Evolutionary conservation across 1,140 invertebrate species (phyloP).

Genomic region (Hyposmocoma kahamanoa): DNA sequence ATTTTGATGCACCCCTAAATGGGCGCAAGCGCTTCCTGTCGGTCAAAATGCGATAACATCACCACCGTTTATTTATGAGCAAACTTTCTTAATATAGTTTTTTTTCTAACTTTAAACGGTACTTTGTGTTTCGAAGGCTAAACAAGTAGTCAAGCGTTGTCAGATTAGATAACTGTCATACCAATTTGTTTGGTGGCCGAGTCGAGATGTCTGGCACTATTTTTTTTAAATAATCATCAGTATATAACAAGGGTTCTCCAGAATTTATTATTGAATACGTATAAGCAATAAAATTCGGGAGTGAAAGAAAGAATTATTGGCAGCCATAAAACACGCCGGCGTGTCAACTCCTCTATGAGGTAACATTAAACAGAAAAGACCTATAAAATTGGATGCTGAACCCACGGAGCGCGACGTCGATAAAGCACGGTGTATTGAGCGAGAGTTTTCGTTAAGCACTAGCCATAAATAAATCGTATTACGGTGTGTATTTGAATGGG

Average conservation of each 20-base stretch:
- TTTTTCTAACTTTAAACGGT: conserved; percentile 57
- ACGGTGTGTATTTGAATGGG: conserved; percentile 48
- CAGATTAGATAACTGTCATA: conserved; percentile 52
- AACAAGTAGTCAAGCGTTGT: conserved; percentile 51
- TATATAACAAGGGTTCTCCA: conserved; percentile 1
- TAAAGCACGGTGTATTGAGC: conserved; percentile 34
- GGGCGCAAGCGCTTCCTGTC: conserved; percentile 67
- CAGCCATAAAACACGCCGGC: conserved; percentile 48
- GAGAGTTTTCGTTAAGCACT: conserved; percentile 33
- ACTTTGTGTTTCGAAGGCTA: conserved; percentile 52
- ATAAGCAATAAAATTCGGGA: conserved; percentile 39
- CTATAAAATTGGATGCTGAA: conserved; percentile 48
- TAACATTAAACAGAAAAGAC: conserved; percentile 51
- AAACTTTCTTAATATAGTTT: conserved; percentile 50
- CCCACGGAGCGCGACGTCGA: conserved; percentile 22
- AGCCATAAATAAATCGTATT: conserved; percentile 66
- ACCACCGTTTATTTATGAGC: conserved; percentile 53
- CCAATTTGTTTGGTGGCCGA: conserved; percentile 31
- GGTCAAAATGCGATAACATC: conserved; percentile 55
- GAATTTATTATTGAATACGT: conserved; percentile 34
- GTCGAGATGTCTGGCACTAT: no score
- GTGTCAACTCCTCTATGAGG: conserved; percentile 49
- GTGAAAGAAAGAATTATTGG: conserved; percentile 57
- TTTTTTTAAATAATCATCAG: background rate
- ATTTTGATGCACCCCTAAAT: conserved; percentile 74